Evolutionary conservation across 2,113 vertebrate genomes (phyloP).

Genomic region (Rana temporaria): DNA sequence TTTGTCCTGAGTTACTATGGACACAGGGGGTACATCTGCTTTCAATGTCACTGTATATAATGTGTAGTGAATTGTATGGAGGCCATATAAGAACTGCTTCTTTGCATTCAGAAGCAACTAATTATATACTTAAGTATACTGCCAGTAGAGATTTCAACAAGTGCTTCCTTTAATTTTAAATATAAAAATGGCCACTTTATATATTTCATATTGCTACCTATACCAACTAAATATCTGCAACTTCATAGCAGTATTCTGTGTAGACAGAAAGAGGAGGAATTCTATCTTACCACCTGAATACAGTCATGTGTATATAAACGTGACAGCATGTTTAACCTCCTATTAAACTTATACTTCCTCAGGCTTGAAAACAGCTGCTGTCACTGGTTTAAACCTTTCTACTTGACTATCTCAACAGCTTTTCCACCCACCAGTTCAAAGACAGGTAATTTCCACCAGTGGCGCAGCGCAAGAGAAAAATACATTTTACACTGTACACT

Average conservation of each 20-base stretch:
- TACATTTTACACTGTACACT: neutral
- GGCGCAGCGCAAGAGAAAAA: neutral
- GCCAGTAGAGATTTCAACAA: too few species aligned
- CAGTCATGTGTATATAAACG: constrained; percentile 1
- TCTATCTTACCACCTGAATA: neutral
- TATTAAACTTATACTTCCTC: constrained; percentile 16
- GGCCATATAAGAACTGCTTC: too few species aligned
- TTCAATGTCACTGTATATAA: too few species aligned
- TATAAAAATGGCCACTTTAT: too few species aligned
- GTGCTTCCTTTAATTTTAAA: too few species aligned
- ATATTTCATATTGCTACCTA: too few species aligned
- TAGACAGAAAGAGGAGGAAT: neutral
- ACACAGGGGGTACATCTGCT: too few species aligned
- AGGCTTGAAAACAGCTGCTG: constrained; percentile 11
- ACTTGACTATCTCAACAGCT: neutral
- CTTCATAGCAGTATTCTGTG: neutral
- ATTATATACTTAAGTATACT: too few species aligned
- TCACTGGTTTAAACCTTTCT: neutral
- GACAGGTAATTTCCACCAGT: neutral
- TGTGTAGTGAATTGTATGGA: too few species aligned
- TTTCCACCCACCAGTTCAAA: neutral
- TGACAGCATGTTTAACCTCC: constrained; percentile 44
- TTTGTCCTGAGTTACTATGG: too few species aligned
- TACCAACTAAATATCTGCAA: too few species aligned
- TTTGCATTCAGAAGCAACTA: too few species aligned